These are phyloP conservation scores for Melanotaenia maccullochi DNA, from an alignment of 2,797 vertebrate species.

Conservation along the genomic window DNA sequence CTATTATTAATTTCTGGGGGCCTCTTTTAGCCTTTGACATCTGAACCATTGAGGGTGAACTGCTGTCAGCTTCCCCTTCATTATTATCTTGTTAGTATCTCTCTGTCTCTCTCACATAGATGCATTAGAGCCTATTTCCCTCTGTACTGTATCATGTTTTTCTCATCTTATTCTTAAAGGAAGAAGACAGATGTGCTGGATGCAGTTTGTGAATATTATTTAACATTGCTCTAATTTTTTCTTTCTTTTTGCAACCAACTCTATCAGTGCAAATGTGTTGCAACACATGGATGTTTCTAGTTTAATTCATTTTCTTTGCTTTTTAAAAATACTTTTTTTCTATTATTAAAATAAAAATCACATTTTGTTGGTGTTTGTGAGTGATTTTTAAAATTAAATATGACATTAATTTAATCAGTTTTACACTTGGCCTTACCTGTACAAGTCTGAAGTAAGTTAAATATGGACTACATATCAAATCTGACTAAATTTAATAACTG, in stretches of 20 bases:
- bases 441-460: too few relatives aligned
- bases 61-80: constrained; percentile 77
- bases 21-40: constrained; percentile 84
- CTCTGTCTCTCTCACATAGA: constrained; percentile 45
- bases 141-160: constrained; percentile 39
- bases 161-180: constrained; percentile 31
- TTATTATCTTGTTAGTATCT: constrained; percentile 70
- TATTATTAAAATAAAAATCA: too few relatives aligned
- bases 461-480: background rate
- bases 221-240: constrained; percentile 34
- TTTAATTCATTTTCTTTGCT: background rate
- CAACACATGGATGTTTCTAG: background rate
- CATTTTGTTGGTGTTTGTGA: background rate
- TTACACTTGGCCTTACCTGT: background rate
- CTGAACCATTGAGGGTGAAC: constrained; percentile 75
- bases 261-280: constrained; percentile 1
- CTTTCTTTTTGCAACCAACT: constrained; percentile 18
- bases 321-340: background rate
- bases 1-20: constrained; percentile 83
- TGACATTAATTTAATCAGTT: background rate
- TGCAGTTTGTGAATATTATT: constrained; percentile 51
- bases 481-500: background rate
- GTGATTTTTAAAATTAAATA: background rate
- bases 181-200: constrained; percentile 37
- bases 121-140: constrained; percentile 32